Base-by-base conservation (phyloP, 2,888 invertebrate genomes). In the Dastarcus helophoroides region DNA sequence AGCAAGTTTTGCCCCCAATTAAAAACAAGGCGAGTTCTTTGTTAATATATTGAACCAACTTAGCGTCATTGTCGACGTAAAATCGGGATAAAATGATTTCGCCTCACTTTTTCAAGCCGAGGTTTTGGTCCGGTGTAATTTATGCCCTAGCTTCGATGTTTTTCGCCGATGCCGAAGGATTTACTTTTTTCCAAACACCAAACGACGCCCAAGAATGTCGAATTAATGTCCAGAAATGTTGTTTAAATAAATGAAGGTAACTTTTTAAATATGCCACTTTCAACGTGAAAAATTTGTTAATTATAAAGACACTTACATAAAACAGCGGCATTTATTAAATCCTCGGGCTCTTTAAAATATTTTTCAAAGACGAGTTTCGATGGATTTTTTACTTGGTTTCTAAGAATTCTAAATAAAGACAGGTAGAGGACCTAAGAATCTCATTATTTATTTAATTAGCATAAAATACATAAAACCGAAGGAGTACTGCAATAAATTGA, bases 381-480 rank as follows among this genome's bases (percentile, higher is more conserved):
- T 26, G 35, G 33, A 39, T 39, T 41, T 39, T 40, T 40, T 40
- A 35, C 31, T 27, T 40, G 40, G 41, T 37, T 49, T 50, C 49
- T 40, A 28, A 41, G 49, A 50, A 50, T 46, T 42, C 41, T 40
- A 42, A 42, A 44, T 46, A 40, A 48, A 47, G 44, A 46, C 46
- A 48, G 47, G 46, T 44, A 46, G 46, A 47, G 33, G 27, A 36
- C 33, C 37, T 33, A 39, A 42, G 47, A 42, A 49, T 44, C 43
- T 46, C 47, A 47, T 49, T 47, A 49, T 47, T 46, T 44, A 42
- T 50, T 48, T 50, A 48, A 53, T 53, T 53, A 53, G 44, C 51
- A 50, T 50, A 48, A 53, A 50, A 46, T 44, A 46, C 48, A 50
- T 51, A 50, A 49, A 50, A 42, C 42, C 39, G 42, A 44, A 40